These are phyloP conservation scores for Rhagoletis pomonella DNA, from an alignment of 1,140 invertebrate species.

Conservation along the genomic window DNA sequence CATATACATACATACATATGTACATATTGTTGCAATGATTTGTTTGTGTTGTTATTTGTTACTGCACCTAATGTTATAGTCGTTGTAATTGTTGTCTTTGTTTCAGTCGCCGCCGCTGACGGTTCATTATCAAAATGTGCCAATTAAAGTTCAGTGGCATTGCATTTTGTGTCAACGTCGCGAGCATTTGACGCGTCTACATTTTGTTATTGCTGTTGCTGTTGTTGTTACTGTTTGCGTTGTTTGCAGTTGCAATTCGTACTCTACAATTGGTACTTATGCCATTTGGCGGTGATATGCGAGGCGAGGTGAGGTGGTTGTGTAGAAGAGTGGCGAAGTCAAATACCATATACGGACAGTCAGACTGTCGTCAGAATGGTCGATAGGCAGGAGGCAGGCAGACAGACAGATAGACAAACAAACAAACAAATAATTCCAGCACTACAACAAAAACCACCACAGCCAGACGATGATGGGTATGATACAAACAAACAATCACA, in stretches of 20 bases:
- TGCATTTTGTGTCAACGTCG: conserved; percentile 47
- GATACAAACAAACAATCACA: neutral
- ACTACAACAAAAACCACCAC: neutral
- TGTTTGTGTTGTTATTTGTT: conserved; percentile 17
- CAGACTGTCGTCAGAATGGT: neutral
- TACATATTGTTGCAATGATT: no score
- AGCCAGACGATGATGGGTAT: neutral
- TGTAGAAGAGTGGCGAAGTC: neutral
- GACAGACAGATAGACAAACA: neutral
- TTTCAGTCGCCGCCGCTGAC: conserved; percentile 24
- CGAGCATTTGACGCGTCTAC: conserved; percentile 22
- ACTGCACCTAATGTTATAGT: neutral
- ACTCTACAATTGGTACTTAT: neutral
- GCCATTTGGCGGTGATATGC: neutral
- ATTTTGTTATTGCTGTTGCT: neutral
- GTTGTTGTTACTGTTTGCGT: neutral
- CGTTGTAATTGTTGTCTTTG: neutral
- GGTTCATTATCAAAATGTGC: conserved; percentile 52
- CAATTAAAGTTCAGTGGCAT: conserved; percentile 52
- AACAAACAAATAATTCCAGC: neutral
- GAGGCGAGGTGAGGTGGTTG: no score
- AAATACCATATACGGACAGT: neutral
- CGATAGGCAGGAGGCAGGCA: neutral
- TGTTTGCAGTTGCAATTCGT: conserved; percentile 48
- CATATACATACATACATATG: no score